These are phyloP conservation scores for Cosmia trapezina DNA, from an alignment of 2,888 invertebrate species.

Conservation along the genomic window DNA sequence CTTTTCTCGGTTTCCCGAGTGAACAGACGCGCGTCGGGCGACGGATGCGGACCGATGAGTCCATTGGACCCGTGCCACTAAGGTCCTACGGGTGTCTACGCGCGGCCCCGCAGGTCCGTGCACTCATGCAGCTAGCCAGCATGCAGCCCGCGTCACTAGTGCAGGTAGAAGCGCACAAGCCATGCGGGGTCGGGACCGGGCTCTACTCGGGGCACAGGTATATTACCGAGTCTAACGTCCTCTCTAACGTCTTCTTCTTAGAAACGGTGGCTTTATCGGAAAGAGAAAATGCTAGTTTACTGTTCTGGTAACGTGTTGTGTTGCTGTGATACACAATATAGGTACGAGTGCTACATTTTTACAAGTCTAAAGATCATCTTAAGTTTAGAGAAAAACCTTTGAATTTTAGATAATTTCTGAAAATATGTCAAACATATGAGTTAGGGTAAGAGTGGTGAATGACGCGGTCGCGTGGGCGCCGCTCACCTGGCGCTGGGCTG, in stretches of 20 bases:
- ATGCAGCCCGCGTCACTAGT: slow-evolving; percentile 47
- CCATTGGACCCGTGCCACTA: slow-evolving; percentile 14
- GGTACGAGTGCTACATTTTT: not conserved
- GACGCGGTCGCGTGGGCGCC: not conserved
- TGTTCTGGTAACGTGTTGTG: slow-evolving; percentile 21
- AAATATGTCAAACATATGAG: not conserved
- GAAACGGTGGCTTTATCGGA: slow-evolving; percentile 85
- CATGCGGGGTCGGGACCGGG: slow-evolving; percentile 71
- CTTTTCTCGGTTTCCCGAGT: not conserved
- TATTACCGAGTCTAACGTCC: slow-evolving; percentile 75
- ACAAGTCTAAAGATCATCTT: slow-evolving; percentile 1
- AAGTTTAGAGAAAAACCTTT: not conserved
- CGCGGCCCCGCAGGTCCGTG: too few relatives aligned
- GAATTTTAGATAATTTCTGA: not conserved
- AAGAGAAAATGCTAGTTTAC: slow-evolving; percentile 75
- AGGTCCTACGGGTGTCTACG: slow-evolving; percentile 18
- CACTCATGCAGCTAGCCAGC: slow-evolving; percentile 44
- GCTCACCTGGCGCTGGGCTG: slow-evolving; percentile 74
- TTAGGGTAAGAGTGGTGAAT: too few relatives aligned
- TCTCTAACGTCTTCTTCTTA: slow-evolving; percentile 76
- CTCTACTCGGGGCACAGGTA: slow-evolving; percentile 62
- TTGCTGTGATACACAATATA: not conserved
- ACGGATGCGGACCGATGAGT: not conserved
- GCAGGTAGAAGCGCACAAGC: slow-evolving; percentile 72
- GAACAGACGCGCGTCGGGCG: not conserved